These are phyloP conservation scores for Gasterosteus nipponicus DNA, from an alignment of 2,113 vertebrate genomes.

Conservation along the genomic window DNA sequence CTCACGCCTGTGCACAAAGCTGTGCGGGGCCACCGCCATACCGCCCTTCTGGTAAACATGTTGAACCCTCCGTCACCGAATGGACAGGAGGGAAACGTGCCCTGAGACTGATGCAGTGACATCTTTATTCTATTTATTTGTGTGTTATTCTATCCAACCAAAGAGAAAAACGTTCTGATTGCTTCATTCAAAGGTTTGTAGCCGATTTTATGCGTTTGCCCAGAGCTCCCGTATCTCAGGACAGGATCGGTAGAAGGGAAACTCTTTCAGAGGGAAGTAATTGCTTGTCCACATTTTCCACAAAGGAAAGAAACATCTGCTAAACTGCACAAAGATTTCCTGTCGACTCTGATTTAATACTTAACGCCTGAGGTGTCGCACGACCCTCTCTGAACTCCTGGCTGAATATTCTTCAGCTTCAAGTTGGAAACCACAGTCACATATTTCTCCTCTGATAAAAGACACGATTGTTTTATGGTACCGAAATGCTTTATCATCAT, in stretches of 20 bases:
- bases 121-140: conserved; percentile 33
- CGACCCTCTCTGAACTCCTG: conserved; percentile 17
- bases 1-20: conserved; percentile 92
- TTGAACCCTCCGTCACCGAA: background rate
- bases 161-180: conserved; percentile 6
- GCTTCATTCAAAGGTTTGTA: conserved; percentile 3
- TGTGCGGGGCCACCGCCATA: conserved; percentile 88
- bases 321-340: conserved; percentile 14
- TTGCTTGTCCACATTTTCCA: conserved; percentile 15
- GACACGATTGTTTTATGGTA: background rate
- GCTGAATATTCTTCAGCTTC: conserved; percentile 22
- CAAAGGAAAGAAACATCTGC: conserved; percentile 33
- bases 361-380: conserved; percentile 6
- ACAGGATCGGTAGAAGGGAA: background rate
- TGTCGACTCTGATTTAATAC: conserved; percentile 17
- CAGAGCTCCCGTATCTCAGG: conserved; percentile 11
- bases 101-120: conserved; percentile 17
- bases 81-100: conserved; percentile 17
- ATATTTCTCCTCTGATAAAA: conserved; percentile 9
- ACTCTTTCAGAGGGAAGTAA: conserved; percentile 24
- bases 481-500: background rate
- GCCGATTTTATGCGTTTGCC: conserved; percentile 20
- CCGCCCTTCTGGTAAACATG: conserved; percentile 86
- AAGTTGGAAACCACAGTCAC: conserved; percentile 5
- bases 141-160: conserved; percentile 19